These are phyloP conservation scores for Drosophila multiciliata DNA, from an alignment of 2,888 invertebrate species.

Conservation along the genomic window DNA sequence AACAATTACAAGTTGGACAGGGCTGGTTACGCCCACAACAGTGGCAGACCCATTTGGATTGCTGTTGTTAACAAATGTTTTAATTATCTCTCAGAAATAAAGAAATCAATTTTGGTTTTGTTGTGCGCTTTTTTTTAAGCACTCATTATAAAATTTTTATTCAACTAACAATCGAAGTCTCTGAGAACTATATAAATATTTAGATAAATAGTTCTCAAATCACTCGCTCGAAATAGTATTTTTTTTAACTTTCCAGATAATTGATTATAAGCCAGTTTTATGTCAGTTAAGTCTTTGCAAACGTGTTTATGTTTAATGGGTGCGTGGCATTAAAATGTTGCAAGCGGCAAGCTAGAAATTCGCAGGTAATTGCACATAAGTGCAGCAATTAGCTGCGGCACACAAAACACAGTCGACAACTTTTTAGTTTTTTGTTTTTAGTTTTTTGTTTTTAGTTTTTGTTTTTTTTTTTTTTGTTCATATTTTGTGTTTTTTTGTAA, in stretches of 20 bases:
- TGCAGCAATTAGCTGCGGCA: constrained; percentile 39
- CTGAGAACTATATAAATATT: neutral
- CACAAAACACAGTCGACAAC: constrained; percentile 3
- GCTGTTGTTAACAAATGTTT: constrained; percentile 5
- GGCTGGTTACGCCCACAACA: neutral
- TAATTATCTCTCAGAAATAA: constrained; percentile 16
- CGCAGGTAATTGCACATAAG: constrained; percentile 32
- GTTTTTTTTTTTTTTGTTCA: neutral
- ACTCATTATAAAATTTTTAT: neutral
- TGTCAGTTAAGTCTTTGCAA: neutral
- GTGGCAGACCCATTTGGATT: neutral
- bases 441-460: neutral
- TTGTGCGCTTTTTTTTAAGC: constrained; percentile 5
- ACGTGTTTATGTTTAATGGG: neutral
- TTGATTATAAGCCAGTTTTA: neutral
- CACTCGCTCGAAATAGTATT: neutral
- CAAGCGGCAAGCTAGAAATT: constrained; percentile 4
- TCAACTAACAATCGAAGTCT: neutral
- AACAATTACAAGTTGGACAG: neutral
- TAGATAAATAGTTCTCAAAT: neutral
- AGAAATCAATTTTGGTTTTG: constrained; percentile 23
- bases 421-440: neutral
- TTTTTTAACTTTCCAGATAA: neutral
- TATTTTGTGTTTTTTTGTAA: neutral
- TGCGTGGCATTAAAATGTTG: constrained; percentile 1